Percentiles rank a stretch among this genome's conserved stretches.
These are phyloP conservation scores for Meles meles DNA, from an alignment of 2,113 vertebrate genomes.

Conservation along the genomic window DNA sequence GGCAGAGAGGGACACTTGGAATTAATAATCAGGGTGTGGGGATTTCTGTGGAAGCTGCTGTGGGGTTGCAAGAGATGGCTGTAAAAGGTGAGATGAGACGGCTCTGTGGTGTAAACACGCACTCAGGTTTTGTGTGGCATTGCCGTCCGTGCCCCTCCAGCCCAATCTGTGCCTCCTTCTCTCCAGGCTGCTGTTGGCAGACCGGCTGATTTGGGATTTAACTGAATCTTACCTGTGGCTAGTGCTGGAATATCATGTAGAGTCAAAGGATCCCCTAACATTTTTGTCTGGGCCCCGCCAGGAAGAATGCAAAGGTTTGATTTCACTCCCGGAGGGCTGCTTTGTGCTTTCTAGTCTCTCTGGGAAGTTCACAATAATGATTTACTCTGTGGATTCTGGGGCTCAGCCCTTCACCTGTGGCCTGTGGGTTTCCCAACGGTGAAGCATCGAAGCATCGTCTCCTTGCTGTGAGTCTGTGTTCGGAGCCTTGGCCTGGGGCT, in stretches of 20 bases:
- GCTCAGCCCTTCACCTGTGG: slow-evolving; percentile 86
- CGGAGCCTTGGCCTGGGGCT: slow-evolving; percentile 93
- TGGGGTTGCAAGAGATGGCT: background rate
- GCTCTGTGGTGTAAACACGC: background rate
- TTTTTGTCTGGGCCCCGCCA: background rate
- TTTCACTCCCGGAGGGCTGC: background rate
- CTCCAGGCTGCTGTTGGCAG: background rate
- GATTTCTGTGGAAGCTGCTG: background rate
- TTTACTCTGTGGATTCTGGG: slow-evolving; percentile 74
- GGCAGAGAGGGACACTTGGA: background rate
- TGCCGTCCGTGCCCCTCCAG: background rate
- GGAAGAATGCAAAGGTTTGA: background rate
- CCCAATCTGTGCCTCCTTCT: background rate
- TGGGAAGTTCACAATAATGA: slow-evolving; percentile 70
- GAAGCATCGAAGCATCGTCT: slow-evolving; percentile 80
- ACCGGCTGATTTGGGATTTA: background rate
- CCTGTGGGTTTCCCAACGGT: slow-evolving; percentile 71
- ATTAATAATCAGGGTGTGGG: background rate
- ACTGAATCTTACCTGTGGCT: background rate
- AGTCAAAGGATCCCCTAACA: background rate
- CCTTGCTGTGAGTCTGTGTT: slow-evolving; percentile 85
- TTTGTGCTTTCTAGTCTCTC: slow-evolving; percentile 61
- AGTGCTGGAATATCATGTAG: background rate
- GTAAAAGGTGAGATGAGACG: background rate
- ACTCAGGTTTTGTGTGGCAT: fast-evolving